Conservation (phyloP, 2,113 vertebrate genomes). For the Heterochromis multidens region DNA sequence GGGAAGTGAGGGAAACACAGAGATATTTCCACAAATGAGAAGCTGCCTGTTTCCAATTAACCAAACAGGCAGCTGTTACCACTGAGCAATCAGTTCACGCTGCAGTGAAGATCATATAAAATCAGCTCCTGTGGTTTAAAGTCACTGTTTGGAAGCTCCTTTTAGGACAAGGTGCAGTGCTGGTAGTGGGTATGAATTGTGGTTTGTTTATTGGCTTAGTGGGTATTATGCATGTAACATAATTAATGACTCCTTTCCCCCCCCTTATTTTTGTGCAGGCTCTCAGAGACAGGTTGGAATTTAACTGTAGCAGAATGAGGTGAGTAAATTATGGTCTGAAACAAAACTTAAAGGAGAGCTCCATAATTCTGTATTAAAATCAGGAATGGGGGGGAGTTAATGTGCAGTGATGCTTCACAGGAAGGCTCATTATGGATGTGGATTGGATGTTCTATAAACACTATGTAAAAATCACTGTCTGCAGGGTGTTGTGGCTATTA, state of each 20-base stretch:
- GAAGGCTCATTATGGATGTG: background rate
- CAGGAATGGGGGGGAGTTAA: background rate
- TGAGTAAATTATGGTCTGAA: background rate
- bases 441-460: background rate
- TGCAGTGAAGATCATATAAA: background rate
- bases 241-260: rapidly evolving
- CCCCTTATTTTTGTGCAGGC: background rate
- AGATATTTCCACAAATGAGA: background rate
- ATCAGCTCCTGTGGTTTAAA: background rate
- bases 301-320: background rate
- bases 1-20: background rate
- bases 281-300: background rate
- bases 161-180: background rate
- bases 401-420: background rate
- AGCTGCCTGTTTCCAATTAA: background rate
- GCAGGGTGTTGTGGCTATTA: conserved; percentile 8
- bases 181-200: background rate
- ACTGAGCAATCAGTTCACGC: background rate
- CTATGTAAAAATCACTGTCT: background rate
- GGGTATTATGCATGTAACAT: background rate
- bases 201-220: rapidly evolving
- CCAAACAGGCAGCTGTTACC: background rate
- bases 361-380: background rate
- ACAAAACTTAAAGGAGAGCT: rapidly evolving
- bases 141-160: background rate